A percentile compares a stretch with the other conserved stretches of the same genome.
phyloP scores from a whole-genome alignment of 1,140 invertebrate genomes.

The Lethrus apterus region DNA sequence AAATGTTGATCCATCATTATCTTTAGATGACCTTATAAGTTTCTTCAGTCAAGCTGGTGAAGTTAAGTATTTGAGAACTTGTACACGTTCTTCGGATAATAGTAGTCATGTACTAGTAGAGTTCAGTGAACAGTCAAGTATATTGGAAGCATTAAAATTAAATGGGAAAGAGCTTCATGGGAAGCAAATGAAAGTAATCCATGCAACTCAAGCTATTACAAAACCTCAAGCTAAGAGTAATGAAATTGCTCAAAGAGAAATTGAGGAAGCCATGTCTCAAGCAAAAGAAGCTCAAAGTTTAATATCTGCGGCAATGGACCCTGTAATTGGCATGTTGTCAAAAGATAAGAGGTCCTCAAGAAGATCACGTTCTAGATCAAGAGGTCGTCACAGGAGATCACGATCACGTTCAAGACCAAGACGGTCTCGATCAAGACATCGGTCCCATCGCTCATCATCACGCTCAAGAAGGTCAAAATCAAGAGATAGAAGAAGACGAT shows the following conservation, averaged over 20 bases:
- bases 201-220: constrained; percentile 83
- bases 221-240: constrained; percentile 93
- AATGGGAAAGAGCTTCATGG: constrained; percentile 72
- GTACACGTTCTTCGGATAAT: constrained; percentile 70
- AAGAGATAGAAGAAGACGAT: constrained; percentile 39
- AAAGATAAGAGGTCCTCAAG: constrained; percentile 68
- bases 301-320: constrained; percentile 88
- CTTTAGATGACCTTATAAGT: constrained; percentile 69
- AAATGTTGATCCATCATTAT: constrained; percentile 60
- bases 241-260: constrained; percentile 89
- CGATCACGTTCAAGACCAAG: constrained; percentile 43
- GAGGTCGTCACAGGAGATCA: constrained; percentile 48
- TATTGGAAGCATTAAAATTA: constrained; percentile 79
- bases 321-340: constrained; percentile 74
- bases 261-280: constrained; percentile 94
- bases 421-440: constrained; percentile 54
- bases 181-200: constrained; percentile 62
- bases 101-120: constrained; percentile 82
- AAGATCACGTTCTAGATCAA: constrained; percentile 48
- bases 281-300: constrained; percentile 92
- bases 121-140: constrained; percentile 83
- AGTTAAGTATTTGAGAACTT: constrained; percentile 92
- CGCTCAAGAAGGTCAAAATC: constrained; percentile 41
- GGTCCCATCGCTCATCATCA: constrained; percentile 39
- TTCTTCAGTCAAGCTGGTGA: constrained; percentile 83